These are phyloP conservation scores for Amblyornis subalaris DNA, from an alignment of 2,113 vertebrate genomes.

Conservation along the genomic window DNA sequence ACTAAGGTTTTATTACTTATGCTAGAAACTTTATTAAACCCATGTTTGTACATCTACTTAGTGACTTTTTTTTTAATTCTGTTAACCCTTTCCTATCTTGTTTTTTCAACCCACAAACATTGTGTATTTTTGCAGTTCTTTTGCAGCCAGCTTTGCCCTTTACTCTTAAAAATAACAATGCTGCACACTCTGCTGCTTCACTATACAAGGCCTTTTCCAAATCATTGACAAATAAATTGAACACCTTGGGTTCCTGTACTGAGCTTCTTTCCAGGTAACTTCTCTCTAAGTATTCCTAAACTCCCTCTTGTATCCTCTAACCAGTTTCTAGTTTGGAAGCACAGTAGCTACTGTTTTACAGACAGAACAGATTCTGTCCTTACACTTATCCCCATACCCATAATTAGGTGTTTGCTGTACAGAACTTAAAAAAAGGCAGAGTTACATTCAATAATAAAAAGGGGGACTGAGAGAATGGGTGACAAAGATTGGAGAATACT, in stretches of 20 bases:
- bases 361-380: background rate
- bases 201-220: background rate
- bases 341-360: background rate
- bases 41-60: background rate
- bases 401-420: background rate
- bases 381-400: background rate
- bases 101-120: accelerated
- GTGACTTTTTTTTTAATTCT: background rate
- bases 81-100: background rate
- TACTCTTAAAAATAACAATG: background rate
- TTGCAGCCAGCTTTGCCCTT: background rate
- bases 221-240: background rate
- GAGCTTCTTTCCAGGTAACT: background rate
- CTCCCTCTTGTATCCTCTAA: background rate
- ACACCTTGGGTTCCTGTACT: background rate
- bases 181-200: background rate
- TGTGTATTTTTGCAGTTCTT: background rate
- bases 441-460: background rate
- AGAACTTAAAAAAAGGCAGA: background rate
- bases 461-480: background rate
- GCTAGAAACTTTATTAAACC: background rate
- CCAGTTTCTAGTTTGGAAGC: background rate
- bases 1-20: background rate
- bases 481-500: background rate
- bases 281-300: background rate